A percentile compares a stretch with the other conserved stretches of the same genome.
Conservation (phyloP, 2,113 vertebrate species). For the Propithecus coquereli region DNA sequence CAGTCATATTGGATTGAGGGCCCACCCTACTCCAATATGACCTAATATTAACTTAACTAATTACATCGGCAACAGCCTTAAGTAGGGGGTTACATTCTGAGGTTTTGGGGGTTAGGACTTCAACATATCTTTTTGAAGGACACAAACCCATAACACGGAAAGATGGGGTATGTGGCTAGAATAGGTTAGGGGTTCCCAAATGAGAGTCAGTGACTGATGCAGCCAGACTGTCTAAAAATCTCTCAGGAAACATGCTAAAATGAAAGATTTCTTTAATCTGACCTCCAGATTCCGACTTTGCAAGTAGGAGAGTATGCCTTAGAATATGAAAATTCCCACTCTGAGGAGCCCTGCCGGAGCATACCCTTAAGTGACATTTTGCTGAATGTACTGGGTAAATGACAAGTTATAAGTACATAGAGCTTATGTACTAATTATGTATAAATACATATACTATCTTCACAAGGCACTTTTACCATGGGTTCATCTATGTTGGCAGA, state of each 20-base stretch:
- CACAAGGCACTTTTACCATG: fast-evolving
- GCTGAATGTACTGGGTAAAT: not conserved
- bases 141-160: not conserved
- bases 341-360: not conserved
- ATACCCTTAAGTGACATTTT: not conserved
- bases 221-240: not conserved
- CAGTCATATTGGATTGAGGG: not conserved
- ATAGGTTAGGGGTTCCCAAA: not conserved
- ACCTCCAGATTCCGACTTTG: not conserved
- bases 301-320: not conserved
- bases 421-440: not conserved
- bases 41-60: not conserved
- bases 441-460: not conserved
- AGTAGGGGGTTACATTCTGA: not conserved
- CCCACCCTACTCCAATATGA: not conserved
- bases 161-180: not conserved
- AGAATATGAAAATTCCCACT: not conserved
- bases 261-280: not conserved
- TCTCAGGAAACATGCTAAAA: not conserved
- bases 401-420: not conserved
- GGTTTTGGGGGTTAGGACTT: not conserved
- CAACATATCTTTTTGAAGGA: not conserved
- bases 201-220: not conserved
- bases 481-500: not conserved
- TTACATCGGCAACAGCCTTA: not conserved